Base-by-base conservation (phyloP, 2,888 invertebrate genomes). In the Odiellus spinosus region DNA sequence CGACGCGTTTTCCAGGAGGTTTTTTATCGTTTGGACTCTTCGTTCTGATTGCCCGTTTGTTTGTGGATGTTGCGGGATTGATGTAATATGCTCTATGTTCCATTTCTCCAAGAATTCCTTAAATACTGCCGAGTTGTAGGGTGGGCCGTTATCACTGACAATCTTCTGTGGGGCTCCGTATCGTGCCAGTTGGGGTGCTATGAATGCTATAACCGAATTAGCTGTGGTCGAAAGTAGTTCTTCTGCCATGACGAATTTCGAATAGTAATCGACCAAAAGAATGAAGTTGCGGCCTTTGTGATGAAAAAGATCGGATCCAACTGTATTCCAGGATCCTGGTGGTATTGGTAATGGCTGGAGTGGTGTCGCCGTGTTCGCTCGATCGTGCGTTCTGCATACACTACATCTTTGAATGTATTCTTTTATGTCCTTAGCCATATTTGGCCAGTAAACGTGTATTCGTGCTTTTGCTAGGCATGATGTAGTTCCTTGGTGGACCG, bases 191-290 rank as follows among this genome's bases (percentile, higher is more conserved):
- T 20, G 34, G 14, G 40, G 21, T 43, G 43, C 44, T 10, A 43
- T 15, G 3, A 40, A 39, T 17, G 19, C 40, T 11, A 47, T 47
- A 10, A 47, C 42, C 10, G 46, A 18, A 5, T 15, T 17, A n/a
- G 35, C 15, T 18, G 36, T 40, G 20, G 34, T 43, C 8, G 33
- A 6, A 20, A 43, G 39, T 10, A 43, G 20, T 21, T 33, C 17
- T 20, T 44, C 33, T 14, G 39, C 15, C 19, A 39, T 40, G 20
- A 44, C 35, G 34, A 33, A 47, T 19, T 47, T 47, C 12, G 42
- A 36, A 12, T 42, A 46, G 21, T 46, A 46, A 21, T 46, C 46
- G n/a, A 42, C 32, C 8, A 46, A n/a, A 21, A 46, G 21, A 12
- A 45, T 26, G 19, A 40, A 45, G 3, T 33, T 45, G 4, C 19